Base-by-base conservation (phyloP, 1,140 invertebrate species). In the Chironomus tepperi region DNA sequence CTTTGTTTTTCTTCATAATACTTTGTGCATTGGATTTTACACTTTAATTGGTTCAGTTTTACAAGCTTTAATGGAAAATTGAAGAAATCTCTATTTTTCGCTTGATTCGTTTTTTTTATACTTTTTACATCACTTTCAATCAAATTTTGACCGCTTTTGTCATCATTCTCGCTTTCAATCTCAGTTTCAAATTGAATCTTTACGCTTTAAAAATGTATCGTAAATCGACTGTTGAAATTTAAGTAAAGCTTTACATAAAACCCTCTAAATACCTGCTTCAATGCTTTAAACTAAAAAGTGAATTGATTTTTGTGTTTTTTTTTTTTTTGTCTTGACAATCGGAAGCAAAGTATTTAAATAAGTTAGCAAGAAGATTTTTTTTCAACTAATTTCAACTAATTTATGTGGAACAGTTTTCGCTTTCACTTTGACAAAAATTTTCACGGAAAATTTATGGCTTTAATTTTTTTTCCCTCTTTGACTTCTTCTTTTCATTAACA, bases 141-240 rank as follows among this genome's bases (percentile, higher is more conserved):
- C 64, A 67, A 47, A 67, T 67, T 67, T 67, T 67, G 64, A 67
- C 16, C 18, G 64, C 64, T 67, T 67, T 67, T 67, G 64, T 67
- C 64, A 67, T 67, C 64, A 67, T 67, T 67, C 18, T 67, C 64
- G 64, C 64, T 67, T 67, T 67, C 64, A 18, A 19, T 67, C 43
- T 47, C 9, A 15, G 8, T 47, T 47, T 47, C 8, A 47, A 47
- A 47, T 47, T 47, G 43, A 47, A 47, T 47, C 8, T 47, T 47
- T 47, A 47, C 43, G 43, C 43, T 47, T 9, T 10, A 47, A 10
- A 47, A 47, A 15, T 47, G 43, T 34, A 34, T 34, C 24, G 24
- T 34, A 34, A 34, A 34, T 34, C 24, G 24, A 34, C 24, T 34
- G 24, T 34, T 34, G 24, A 34, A 34, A 34, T 34, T 34, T 34